Conservation (phyloP, 2,888 invertebrate species). For the Eilema sororculum region DNA sequence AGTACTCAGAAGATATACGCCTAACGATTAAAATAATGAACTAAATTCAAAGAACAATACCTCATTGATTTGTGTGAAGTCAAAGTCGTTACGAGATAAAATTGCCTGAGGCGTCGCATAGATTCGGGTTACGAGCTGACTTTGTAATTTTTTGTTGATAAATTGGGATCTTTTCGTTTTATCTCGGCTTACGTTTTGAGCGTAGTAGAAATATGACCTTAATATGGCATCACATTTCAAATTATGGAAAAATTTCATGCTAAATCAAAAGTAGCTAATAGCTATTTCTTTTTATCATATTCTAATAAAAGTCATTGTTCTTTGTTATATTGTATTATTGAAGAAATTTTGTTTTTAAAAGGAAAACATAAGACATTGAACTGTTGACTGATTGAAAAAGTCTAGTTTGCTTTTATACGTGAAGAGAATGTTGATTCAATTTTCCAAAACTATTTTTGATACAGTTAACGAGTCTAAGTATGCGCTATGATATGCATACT, state of each 20-base stretch:
- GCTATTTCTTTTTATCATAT: neutral
- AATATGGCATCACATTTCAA: neutral
- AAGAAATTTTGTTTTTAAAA: neutral
- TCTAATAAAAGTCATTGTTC: neutral
- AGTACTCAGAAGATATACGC: neutral
- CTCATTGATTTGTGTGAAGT: conserved; percentile 57
- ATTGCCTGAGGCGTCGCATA: conserved; percentile 32
- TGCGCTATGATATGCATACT: neutral
- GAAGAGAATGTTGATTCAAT: neutral
- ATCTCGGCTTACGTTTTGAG: neutral
- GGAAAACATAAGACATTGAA: neutral
- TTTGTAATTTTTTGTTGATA: conserved; percentile 9
- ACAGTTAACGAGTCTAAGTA: neutral
- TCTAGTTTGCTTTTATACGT: neutral
- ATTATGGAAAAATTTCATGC: neutral
- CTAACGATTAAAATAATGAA: conserved; percentile 59
- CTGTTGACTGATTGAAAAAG: neutral
- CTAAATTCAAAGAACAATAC: conserved; percentile 62
- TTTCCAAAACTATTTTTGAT: neutral
- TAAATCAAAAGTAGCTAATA: neutral
- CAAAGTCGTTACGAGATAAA: conserved; percentile 42
- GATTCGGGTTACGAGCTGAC: conserved; percentile 19
- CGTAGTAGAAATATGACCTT: neutral
- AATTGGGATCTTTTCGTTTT: neutral
- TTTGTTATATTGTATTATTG: neutral